Evolutionary conservation across 2,888 invertebrate genomes (phyloP).

Genomic region (Dicranocentrus wangi): DNA sequence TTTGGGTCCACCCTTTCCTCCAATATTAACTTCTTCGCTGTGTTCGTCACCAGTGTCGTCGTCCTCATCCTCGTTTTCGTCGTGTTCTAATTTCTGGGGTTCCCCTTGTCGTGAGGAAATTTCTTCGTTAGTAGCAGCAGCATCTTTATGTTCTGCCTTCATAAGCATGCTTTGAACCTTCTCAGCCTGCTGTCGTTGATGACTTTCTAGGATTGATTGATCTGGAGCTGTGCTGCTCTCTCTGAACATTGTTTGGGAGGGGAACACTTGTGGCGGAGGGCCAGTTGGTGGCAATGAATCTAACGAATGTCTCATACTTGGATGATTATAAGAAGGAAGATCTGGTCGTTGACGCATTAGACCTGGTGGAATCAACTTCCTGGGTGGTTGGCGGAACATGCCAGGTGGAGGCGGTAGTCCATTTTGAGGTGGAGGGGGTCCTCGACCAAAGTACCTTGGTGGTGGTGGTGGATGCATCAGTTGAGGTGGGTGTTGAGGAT

Average conservation of each 20-base stretch:
- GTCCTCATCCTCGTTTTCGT: conserved; percentile 12
- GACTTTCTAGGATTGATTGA: conserved; percentile 33
- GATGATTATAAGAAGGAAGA: conserved; percentile 31
- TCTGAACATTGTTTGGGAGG: conserved; percentile 37
- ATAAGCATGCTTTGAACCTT: conserved; percentile 58
- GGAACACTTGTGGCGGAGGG: conserved; percentile 47
- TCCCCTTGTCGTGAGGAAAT: conserved; percentile 35
- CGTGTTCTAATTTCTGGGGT: conserved; percentile 42
- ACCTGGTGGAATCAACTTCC: conserved; percentile 62
- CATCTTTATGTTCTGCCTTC: conserved; percentile 63
- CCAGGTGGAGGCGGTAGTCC: conserved; percentile 53
- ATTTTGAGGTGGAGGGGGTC: conserved; percentile 43
- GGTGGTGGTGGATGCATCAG: conserved; percentile 59
- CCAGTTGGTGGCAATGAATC: conserved; percentile 31
- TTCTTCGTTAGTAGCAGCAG: conserved; percentile 15
- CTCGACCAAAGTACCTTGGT: conserved; percentile 47
- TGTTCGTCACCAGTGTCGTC: conserved; percentile 22
- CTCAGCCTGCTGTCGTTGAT: conserved; percentile 62
- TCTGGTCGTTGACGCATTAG: conserved; percentile 61
- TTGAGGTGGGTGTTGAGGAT: conserved; percentile 58
- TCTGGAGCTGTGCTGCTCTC: conserved; percentile 38
- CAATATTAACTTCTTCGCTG: conserved; percentile 30
- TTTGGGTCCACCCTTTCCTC: conserved; percentile 15
- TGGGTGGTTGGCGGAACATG: conserved; percentile 55
- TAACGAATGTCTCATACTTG: conserved; percentile 41